phyloP scores from a whole-genome alignment of 2,113 vertebrate genomes.

The Todiramphus chloris region DNA sequence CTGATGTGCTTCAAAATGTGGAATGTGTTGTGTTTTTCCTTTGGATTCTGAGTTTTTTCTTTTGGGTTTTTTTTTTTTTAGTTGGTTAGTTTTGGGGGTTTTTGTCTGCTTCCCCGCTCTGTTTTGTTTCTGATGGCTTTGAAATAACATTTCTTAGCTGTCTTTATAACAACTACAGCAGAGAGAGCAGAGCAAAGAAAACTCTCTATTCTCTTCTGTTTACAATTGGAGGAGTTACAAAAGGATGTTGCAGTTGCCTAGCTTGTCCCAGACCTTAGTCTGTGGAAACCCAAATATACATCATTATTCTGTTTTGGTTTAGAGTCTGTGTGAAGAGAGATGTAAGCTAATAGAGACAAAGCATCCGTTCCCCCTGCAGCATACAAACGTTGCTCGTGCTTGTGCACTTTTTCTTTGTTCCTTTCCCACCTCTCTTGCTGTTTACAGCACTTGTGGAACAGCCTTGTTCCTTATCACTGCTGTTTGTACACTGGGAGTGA shows the following conservation, averaged over 20 bases:
- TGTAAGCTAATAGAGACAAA: background rate
- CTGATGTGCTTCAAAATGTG: slow-evolving; percentile 6
- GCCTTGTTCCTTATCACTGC: background rate
- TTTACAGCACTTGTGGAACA: background rate
- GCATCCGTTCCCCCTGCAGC: background rate
- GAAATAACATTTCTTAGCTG: background rate
- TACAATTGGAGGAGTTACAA: slow-evolving; percentile 46
- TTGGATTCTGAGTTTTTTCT: background rate
- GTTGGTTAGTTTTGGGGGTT: background rate
- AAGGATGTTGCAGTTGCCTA: slow-evolving; percentile 49
- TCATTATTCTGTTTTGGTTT: slow-evolving; percentile 40
- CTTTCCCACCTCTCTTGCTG: background rate
- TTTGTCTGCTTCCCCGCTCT: background rate
- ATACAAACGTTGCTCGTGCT: background rate
- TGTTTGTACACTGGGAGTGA: background rate
- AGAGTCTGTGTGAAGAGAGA: background rate
- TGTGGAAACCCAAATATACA: slow-evolving; percentile 47
- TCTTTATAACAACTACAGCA: background rate
- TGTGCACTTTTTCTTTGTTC: background rate
- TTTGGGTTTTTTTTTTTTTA: background rate
- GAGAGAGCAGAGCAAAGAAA: slow-evolving; percentile 7
- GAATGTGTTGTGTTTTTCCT: background rate
- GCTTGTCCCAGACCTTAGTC: slow-evolving; percentile 3
- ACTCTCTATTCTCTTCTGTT: slow-evolving; percentile 40
- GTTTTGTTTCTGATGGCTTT: background rate